These are phyloP conservation scores for Pachymerium ferrugineum DNA, from an alignment of 2,888 invertebrate species.

Conservation along the genomic window DNA sequence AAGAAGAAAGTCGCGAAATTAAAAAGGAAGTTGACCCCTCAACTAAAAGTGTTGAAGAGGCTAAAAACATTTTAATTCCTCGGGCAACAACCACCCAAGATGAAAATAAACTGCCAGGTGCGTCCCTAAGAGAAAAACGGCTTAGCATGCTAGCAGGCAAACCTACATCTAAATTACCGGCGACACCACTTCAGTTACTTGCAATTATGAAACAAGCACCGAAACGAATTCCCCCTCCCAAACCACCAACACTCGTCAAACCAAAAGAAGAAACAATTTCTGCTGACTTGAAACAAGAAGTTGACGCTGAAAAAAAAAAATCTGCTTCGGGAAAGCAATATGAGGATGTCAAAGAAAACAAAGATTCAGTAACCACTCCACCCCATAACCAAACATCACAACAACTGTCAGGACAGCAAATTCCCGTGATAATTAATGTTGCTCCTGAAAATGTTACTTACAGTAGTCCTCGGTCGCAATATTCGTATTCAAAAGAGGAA, in stretches of 20 bases:
- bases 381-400: no score
- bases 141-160: background rate
- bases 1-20: background rate
- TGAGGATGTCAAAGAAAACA: no score
- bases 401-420: background rate
- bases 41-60: background rate
- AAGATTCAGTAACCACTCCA: no score
- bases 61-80: background rate
- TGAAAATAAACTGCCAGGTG: background rate
- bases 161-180: background rate
- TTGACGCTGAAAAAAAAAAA: no score
- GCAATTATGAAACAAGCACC: slow-evolving; percentile 6
- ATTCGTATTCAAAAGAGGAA: background rate
- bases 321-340: no score
- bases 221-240: background rate
- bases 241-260: background rate
- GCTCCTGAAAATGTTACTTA: background rate
- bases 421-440: background rate
- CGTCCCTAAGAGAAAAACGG: background rate
- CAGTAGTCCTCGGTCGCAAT: background rate
- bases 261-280: background rate
- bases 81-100: background rate
- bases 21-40: background rate
- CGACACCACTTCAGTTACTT: slow-evolving; percentile 14
- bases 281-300: no score